Evolutionary conservation across 2,113 vertebrate genomes (phyloP).

Genomic region (Odocoileus hemionus): DNA sequence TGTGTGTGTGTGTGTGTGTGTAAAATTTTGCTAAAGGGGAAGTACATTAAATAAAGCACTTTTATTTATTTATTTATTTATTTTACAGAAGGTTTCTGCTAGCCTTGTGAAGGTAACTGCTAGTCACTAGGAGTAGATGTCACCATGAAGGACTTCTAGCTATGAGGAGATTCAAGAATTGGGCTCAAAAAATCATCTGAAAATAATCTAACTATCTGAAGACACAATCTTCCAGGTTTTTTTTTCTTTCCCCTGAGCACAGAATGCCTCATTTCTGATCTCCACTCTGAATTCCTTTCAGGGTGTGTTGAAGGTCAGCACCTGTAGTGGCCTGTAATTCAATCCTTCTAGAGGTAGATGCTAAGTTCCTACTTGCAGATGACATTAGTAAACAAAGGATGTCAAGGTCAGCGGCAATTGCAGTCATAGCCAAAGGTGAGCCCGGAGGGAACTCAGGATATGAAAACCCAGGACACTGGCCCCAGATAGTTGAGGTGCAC

Average conservation of each 20-base stretch:
- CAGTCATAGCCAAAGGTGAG: not conserved
- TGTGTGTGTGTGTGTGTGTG: no score
- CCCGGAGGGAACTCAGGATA: not conserved
- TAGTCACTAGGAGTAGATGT: not conserved
- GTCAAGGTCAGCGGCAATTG: not conserved
- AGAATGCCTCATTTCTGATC: not conserved
- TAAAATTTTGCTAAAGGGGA: not conserved
- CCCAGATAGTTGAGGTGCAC: not conserved
- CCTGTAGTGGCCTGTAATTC: not conserved
- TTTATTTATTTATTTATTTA: rapidly evolving
- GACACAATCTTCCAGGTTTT: not conserved
- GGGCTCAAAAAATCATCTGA: not conserved
- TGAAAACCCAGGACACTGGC: not conserved
- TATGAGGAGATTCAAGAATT: not conserved
- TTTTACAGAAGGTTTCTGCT: not conserved
- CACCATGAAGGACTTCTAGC: not conserved
- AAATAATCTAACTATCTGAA: not conserved
- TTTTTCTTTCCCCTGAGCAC: not conserved
- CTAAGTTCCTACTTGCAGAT: not conserved
- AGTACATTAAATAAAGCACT: not conserved
- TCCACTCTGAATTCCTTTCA: not conserved
- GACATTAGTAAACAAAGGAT: not conserved
- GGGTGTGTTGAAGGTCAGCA: not conserved
- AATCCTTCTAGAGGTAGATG: not conserved
- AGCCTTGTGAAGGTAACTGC: not conserved